Evolutionary conservation across 2,113 vertebrate genomes (phyloP).

Genomic region (Microtus ochrogaster): DNA sequence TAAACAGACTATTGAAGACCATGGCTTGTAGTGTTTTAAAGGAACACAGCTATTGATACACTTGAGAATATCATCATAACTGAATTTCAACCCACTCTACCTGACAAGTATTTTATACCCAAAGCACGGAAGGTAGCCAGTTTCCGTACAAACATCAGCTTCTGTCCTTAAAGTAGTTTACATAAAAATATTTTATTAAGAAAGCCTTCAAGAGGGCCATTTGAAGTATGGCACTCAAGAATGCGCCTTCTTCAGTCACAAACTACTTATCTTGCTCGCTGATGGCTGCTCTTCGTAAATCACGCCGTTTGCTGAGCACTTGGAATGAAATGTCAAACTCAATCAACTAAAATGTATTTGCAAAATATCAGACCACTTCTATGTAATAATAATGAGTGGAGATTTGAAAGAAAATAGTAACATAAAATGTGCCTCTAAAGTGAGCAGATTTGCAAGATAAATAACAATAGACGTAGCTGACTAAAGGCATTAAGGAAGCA

Average conservation of each 20-base stretch:
- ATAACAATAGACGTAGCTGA: neutral
- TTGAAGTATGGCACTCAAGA: conserved; percentile 1
- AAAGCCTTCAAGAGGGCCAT: neutral
- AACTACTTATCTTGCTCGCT: neutral
- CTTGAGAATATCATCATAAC: neutral
- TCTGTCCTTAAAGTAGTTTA: conserved; percentile 30
- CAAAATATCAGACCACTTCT: conserved; percentile 25
- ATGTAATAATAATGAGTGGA: conserved; percentile 31
- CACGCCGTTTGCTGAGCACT: neutral
- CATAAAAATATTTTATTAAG: conserved; percentile 8
- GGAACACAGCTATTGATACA: neutral
- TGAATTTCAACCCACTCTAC: neutral
- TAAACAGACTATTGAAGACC: neutral
- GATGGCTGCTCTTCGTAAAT: neutral
- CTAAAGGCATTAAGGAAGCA: neutral
- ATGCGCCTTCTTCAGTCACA: neutral
- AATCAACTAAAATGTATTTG: conserved; percentile 18
- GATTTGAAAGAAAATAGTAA: conserved; percentile 6
- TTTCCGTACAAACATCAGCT: neutral
- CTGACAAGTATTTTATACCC: conserved; percentile 14
- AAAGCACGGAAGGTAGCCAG: neutral
- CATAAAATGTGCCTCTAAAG: neutral
- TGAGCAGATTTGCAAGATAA: neutral
- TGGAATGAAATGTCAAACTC: conserved; percentile 43
- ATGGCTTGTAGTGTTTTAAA: neutral